Conservation (phyloP, 2,888 invertebrate genomes). For the Neoitamus cyanurus region DNA sequence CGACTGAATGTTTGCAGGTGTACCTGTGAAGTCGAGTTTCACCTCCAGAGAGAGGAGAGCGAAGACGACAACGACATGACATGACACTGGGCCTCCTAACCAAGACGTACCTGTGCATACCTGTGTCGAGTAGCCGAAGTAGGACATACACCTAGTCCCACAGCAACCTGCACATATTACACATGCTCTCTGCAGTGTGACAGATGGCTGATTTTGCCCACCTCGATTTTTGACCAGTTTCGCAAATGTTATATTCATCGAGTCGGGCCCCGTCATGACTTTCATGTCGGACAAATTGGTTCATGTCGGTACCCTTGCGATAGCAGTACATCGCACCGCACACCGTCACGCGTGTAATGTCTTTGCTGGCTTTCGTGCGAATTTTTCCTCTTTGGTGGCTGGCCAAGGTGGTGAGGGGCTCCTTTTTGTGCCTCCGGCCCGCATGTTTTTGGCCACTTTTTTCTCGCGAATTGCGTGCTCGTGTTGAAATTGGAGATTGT, state of each 20-base stretch:
- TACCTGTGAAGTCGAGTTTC: background rate
- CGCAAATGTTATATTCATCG: background rate
- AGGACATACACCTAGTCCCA: background rate
- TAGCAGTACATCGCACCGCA: background rate
- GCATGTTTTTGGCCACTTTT: background rate
- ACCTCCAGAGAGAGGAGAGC: background rate
- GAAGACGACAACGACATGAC: background rate
- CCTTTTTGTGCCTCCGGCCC: background rate
- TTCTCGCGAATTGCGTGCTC: background rate
- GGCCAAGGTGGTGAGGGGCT: background rate
- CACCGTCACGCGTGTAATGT: background rate
- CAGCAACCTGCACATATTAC: background rate
- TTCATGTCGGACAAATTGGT: slow-evolving; percentile 27
- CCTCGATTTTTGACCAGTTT: slow-evolving; percentile 17
- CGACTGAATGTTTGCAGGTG: background rate
- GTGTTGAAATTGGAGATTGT: background rate
- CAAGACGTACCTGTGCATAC: background rate
- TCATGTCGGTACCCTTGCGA: background rate
- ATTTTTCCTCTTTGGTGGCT: background rate
- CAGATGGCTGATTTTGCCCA: slow-evolving; percentile 23
- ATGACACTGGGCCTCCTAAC: background rate
- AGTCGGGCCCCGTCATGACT: background rate
- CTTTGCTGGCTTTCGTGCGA: background rate
- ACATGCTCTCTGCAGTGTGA: background rate
- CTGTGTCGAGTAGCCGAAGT: background rate